These are phyloP conservation scores for Tetropium fuscum DNA, from an alignment of 2,888 invertebrate genomes.

Conservation along the genomic window DNA sequence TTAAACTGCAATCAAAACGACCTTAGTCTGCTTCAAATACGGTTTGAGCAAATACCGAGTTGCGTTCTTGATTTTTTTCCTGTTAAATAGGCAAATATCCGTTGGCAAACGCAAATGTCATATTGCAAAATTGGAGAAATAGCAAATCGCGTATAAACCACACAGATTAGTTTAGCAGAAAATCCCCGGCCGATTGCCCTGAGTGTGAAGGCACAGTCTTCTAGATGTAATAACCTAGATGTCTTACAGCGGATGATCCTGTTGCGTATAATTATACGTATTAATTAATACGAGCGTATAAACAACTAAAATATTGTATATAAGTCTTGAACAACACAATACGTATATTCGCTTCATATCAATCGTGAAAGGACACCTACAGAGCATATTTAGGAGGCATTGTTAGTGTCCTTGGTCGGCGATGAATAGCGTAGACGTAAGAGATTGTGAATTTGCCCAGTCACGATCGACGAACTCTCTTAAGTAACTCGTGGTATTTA, in stretches of 20 bases:
- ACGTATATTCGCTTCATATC: no score
- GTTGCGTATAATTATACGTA: no score
- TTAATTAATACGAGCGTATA: no score
- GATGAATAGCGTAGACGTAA: conserved; percentile 36
- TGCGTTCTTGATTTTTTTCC: conserved; percentile 13
- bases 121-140: conserved; percentile 1
- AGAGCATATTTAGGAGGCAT: conserved; percentile 59
- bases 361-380: conserved; percentile 59
- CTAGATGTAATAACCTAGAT: no score
- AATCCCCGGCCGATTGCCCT: no score
- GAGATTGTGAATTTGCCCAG: conserved; percentile 37
- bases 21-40: conserved; percentile 11
- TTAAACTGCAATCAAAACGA: no score
- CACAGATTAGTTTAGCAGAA: not conserved
- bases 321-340: no score
- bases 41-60: conserved; percentile 11
- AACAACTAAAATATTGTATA: no score
- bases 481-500: not conserved
- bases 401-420: conserved; percentile 57
- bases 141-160: not conserved
- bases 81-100: conserved; percentile 14
- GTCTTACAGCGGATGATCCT: no score
- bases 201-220: no score
- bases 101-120: not conserved
- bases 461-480: conserved; percentile 36